These are phyloP conservation scores for Sturmia bella DNA, from an alignment of 2,888 invertebrate species.

Conservation along the genomic window DNA sequence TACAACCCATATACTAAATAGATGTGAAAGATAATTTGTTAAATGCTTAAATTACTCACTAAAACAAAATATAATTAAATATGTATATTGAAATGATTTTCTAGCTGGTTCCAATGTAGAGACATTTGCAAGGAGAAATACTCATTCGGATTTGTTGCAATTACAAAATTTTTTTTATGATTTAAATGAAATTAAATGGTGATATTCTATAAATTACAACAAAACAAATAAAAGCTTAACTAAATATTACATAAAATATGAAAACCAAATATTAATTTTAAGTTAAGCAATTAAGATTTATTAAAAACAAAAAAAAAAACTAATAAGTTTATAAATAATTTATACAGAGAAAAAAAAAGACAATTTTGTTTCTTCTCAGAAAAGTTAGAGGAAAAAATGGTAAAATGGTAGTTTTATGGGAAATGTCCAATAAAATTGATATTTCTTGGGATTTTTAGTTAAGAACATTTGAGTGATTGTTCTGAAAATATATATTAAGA, in stretches of 20 bases:
- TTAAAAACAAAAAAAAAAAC: constrained; percentile 46
- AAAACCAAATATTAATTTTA: constrained; percentile 54
- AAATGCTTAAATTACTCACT: constrained; percentile 18
- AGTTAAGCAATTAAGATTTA: constrained; percentile 60
- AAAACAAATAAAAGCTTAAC: constrained; percentile 44
- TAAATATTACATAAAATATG: constrained; percentile 35
- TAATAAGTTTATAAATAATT: constrained; percentile 68
- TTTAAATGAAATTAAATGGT: constrained; percentile 69
- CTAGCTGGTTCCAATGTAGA: constrained; percentile 54
- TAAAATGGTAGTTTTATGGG: no score
- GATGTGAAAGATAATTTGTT: neutral
- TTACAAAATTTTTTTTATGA: constrained; percentile 44
- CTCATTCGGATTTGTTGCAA: constrained; percentile 26
- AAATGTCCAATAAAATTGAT: no score
- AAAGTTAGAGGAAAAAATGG: neutral
- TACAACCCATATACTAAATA: neutral
- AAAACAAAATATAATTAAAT: constrained; percentile 6
- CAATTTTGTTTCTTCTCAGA: constrained; percentile 45
- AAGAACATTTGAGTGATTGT: no score
- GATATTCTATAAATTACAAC: constrained; percentile 66
- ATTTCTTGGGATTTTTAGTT: no score
- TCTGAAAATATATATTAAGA: no score
- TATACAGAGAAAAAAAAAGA: constrained; percentile 55
- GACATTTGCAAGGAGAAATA: constrained; percentile 33
- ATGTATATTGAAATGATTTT: constrained; percentile 22